phyloP scores from a whole-genome alignment of 1,140 invertebrate genomes.

The Ceratina australensis region DNA sequence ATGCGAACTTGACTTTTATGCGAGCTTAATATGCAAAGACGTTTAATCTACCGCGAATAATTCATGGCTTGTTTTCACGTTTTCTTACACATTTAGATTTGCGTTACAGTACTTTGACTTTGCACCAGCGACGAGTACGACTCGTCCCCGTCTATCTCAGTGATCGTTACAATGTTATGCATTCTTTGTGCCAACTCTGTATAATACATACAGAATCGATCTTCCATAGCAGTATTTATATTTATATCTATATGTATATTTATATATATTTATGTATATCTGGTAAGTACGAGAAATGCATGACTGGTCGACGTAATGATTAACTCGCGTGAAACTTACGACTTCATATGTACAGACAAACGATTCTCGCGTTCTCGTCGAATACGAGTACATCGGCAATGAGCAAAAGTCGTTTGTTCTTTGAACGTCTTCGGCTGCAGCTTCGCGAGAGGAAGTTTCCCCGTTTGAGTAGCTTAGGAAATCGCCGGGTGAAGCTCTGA shows the following conservation, averaged over 20 bases:
- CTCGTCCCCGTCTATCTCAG: not conserved
- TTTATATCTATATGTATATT: not conserved
- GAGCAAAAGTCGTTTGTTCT: not conserved
- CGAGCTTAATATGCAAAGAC: not conserved
- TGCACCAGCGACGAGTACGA: not conserved
- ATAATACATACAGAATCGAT: constrained; percentile 53
- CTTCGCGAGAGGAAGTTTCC: constrained; percentile 21
- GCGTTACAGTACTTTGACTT: not conserved
- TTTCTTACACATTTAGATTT: not conserved
- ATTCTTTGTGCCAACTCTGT: constrained; percentile 61
- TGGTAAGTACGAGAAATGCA: constrained; percentile 52
- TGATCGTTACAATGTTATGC: constrained; percentile 6
- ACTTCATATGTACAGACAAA: constrained; percentile 59
- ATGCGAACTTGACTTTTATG: not conserved
- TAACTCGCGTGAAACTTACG: constrained; percentile 36
- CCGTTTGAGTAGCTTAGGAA: not conserved
- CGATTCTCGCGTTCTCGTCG: constrained; percentile 43
- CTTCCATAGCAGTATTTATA: constrained; percentile 20
- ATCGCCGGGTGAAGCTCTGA: not conserved
- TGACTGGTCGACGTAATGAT: constrained; percentile 51
- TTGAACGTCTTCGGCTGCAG: not conserved
- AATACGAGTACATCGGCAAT: not conserved
- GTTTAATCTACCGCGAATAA: too few relatives aligned
- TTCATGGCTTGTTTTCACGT: too few relatives aligned
- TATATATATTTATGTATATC: constrained; percentile 5